Evolutionary conservation across 2,888 invertebrate species (phyloP).

Genomic region (Glaucopsyche alexis): DNA sequence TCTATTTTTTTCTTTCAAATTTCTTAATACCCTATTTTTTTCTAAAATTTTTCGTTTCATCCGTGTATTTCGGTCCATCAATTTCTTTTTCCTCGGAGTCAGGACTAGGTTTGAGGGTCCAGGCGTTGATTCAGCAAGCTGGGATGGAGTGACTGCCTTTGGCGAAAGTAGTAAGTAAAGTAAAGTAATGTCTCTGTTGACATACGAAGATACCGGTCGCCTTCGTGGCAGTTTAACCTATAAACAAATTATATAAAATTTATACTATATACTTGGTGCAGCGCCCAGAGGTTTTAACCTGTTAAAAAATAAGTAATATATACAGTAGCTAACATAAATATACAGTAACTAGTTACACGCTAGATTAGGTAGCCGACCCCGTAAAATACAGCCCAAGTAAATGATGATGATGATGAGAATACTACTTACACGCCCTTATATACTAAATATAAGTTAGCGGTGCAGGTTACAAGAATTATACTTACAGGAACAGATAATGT

Average conservation of each 20-base stretch:
- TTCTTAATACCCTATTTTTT: conserved; percentile 21
- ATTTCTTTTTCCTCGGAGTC: conserved; percentile 14
- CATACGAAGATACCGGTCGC: conserved; percentile 14
- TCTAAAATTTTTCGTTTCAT: conserved; percentile 8
- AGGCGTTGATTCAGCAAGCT: no score
- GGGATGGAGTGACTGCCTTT: no score
- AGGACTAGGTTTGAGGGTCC: conserved; percentile 11
- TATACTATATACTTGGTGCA: neutral
- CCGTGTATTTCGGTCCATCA: conserved; percentile 3
- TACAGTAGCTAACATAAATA: neutral
- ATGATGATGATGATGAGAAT: neutral
- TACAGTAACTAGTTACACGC: neutral
- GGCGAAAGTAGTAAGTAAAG: no score
- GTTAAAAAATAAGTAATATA: no score
- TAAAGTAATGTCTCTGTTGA: conserved; percentile 12
- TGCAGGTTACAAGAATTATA: neutral
- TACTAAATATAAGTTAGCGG: neutral
- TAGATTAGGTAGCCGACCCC: neutral
- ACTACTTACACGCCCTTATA: neutral
- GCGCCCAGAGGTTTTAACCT: no score
- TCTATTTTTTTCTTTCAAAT: conserved; percentile 4
- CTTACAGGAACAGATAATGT: no score
- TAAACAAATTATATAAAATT: neutral
- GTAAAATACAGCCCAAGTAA: neutral
- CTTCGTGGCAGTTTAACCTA: conserved; percentile 8